These are phyloP conservation scores for Cacoxenus indagator DNA, from an alignment of 2,888 invertebrate species.

Conservation along the genomic window DNA sequence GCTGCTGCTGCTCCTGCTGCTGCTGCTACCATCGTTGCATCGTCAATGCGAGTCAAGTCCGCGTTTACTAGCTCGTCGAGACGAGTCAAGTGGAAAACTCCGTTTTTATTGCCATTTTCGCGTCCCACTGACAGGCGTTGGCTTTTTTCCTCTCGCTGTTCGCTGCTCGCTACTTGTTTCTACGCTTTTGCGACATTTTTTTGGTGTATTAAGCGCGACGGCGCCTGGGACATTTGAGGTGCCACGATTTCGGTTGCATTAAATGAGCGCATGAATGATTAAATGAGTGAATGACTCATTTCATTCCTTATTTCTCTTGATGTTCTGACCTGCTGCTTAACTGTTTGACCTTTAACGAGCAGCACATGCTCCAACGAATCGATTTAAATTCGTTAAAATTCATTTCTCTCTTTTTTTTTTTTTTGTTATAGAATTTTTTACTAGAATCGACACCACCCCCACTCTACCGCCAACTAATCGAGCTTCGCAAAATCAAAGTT, in stretches of 20 bases:
- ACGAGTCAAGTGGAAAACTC: slow-evolving; percentile 23
- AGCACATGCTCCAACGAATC: no score
- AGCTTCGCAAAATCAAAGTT: slow-evolving; percentile 44
- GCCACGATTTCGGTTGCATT: not conserved
- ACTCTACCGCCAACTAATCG: not conserved
- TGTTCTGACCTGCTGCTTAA: no score
- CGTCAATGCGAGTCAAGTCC: not conserved
- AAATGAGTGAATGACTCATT: not conserved
- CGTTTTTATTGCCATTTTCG: slow-evolving; percentile 21
- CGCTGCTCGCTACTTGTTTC: not conserved
- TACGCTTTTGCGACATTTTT: no score
- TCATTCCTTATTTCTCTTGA: no score
- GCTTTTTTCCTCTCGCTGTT: not conserved
- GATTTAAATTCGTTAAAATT: no score
- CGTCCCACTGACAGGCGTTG: no score
- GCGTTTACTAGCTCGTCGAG: not conserved
- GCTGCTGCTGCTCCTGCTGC: slow-evolving; percentile 7
- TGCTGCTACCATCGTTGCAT: not conserved
- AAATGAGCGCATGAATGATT: not conserved
- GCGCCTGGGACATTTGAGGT: not conserved
- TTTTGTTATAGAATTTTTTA: no score
- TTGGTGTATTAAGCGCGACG: no score
- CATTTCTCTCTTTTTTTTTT: no score
- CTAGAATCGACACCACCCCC: not conserved
- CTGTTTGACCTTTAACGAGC: no score